Percentiles rank a stretch among this genome's conserved stretches.
These are phyloP conservation scores for Passer montanus DNA, from an alignment of 2,113 vertebrate genomes.

Conservation along the genomic window DNA sequence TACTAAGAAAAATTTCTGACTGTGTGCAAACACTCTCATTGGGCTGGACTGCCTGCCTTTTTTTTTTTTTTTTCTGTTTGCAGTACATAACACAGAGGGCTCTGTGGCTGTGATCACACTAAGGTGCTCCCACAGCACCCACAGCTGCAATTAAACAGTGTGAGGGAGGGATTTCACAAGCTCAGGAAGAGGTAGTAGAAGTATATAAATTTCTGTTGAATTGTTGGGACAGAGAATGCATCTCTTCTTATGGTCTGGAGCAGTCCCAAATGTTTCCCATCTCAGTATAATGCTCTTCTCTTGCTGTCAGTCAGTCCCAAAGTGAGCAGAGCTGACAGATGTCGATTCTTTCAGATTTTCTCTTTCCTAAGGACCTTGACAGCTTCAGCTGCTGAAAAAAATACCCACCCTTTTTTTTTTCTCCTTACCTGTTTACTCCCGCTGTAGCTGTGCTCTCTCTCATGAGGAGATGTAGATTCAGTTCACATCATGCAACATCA, in stretches of 20 bases:
- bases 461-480: background rate
- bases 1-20: constrained; percentile 24
- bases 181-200: background rate
- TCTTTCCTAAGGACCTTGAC: background rate
- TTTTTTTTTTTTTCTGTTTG: background rate
- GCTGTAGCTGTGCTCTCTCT: background rate
- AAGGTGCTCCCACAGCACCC: background rate
- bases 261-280: background rate
- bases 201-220: background rate
- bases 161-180: background rate
- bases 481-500: background rate
- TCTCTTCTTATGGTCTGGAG: background rate
- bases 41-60: background rate
- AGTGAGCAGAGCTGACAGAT: constrained; percentile 35
- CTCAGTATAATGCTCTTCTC: background rate
- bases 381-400: background rate
- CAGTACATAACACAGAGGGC: background rate
- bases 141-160: background rate
- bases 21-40: constrained; percentile 32
- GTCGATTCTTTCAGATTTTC: background rate
- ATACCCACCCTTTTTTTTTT: background rate
- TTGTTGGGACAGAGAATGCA: background rate
- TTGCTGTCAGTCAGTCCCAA: constrained; percentile 21
- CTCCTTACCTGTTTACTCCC: background rate
- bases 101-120: background rate